phyloP scores from a whole-genome alignment of 2,888 invertebrate genomes.

The Perizoma affinitatum region DNA sequence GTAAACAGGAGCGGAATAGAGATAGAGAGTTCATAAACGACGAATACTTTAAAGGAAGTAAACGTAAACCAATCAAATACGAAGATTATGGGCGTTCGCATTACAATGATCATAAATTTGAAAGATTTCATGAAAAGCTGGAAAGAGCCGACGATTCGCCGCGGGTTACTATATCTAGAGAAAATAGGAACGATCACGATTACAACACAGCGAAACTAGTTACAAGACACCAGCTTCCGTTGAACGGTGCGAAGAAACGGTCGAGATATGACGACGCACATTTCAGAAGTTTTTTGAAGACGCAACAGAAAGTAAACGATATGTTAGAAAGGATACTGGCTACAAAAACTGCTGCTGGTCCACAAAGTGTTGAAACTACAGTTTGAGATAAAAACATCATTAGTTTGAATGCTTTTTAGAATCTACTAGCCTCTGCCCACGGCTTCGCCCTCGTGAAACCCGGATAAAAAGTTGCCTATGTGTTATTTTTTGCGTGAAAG shows the following conservation, averaged over 20 bases:
- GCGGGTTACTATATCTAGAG: conserved; percentile 6
- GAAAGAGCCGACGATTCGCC: conserved; percentile 42
- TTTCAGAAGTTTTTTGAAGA: conserved; percentile 66
- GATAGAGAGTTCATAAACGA: conserved; percentile 10
- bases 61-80: conserved; percentile 17
- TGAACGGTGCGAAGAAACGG: conserved; percentile 49
- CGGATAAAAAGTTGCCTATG: too few relatives aligned
- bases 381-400: not conserved
- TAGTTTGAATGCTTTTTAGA: too few relatives aligned
- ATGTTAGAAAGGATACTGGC: conserved; percentile 68
- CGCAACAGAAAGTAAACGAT: conserved; percentile 73
- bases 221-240: conserved; percentile 57
- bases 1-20: conserved; percentile 10
- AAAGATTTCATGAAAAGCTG: conserved; percentile 61
- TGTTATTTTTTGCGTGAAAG: too few relatives aligned
- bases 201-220: conserved; percentile 39
- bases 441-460: too few relatives aligned
- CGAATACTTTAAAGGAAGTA: conserved; percentile 23
- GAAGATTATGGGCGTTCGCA: conserved; percentile 24
- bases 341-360: conserved; percentile 42
- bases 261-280: conserved; percentile 58
- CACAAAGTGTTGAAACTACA: conserved; percentile 55
- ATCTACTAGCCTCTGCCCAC: too few relatives aligned
- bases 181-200: conserved; percentile 33
- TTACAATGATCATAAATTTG: conserved; percentile 29